Conservation (phyloP, 2,888 invertebrate species). For the Dolichomitus sp. region DNA sequence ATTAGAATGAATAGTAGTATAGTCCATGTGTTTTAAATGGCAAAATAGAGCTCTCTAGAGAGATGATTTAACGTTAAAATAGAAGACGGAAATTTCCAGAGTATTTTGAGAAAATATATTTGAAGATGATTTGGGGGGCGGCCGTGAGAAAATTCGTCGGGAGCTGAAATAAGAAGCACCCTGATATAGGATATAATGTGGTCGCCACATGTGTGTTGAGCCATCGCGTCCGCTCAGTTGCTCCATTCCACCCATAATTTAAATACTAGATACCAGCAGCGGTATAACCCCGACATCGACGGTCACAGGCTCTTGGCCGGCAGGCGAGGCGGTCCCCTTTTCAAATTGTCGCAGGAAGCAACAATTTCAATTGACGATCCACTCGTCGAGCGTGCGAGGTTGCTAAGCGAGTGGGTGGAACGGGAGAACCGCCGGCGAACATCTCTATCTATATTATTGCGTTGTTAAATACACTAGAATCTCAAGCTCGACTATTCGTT, state of each 20-base stretch:
- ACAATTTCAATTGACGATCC: constrained; percentile 84
- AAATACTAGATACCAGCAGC: not conserved
- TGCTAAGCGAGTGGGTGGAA: not conserved
- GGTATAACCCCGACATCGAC: not conserved
- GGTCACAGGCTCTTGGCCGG: constrained; percentile 2
- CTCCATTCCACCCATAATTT: not conserved
- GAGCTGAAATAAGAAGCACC: too few species aligned
- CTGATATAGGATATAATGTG: too few species aligned
- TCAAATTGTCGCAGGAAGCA: constrained; percentile 81
- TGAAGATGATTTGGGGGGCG: too few species aligned
- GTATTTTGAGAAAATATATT: too few species aligned
- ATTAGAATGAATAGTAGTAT: too few species aligned
- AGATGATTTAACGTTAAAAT: too few species aligned
- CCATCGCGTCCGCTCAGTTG: not conserved
- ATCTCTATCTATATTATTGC: constrained; percentile 40
- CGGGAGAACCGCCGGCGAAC: not conserved
- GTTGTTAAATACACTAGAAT: not conserved
- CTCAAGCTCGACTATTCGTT: too few species aligned
- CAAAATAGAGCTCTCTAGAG: too few species aligned
- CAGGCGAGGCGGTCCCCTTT: constrained; percentile 54
- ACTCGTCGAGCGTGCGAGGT: constrained; percentile 52
- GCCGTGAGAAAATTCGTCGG: too few species aligned
- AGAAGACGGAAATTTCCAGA: too few species aligned
- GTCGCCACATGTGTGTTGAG: not conserved
- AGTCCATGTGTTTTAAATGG: too few species aligned